phyloP scores from a whole-genome alignment of 1,140 invertebrate species.

The Orchesella cincta region DNA sequence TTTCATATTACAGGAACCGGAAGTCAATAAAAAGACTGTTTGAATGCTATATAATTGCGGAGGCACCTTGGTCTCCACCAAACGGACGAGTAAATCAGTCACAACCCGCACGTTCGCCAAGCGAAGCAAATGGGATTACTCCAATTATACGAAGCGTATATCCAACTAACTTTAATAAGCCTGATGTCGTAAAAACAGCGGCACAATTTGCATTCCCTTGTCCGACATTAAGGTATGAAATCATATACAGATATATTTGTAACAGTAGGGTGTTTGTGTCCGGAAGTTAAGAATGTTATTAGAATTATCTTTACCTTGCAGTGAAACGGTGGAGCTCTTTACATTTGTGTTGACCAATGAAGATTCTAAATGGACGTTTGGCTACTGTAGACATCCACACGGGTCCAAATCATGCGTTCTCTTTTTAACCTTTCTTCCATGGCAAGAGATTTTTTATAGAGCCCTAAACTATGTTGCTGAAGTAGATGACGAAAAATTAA shows the following conservation, averaged over 20 bases:
- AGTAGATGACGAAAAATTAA: conserved; percentile 59
- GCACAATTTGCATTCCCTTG: conserved; percentile 84
- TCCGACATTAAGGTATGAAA: conserved; percentile 75
- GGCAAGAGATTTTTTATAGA: conserved; percentile 92
- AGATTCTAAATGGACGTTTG: conserved; percentile 94
- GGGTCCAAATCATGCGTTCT: conserved; percentile 75
- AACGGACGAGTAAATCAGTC: neutral
- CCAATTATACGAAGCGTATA: conserved; percentile 55
- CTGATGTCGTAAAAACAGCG: conserved; percentile 75
- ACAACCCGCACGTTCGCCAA: neutral
- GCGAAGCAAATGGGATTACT: neutral
- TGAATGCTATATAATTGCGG: conserved; percentile 40
- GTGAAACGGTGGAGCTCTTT: conserved; percentile 75
- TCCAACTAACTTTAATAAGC: conserved; percentile 71
- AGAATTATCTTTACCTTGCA: conserved; percentile 56
- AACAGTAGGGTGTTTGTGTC: conserved; percentile 40
- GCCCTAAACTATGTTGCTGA: conserved; percentile 63
- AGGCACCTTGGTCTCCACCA: conserved; percentile 31
- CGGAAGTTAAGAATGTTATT: conserved; percentile 20
- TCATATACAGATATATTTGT: no score
- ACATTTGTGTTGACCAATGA: conserved; percentile 91
- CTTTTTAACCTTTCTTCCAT: conserved; percentile 82
- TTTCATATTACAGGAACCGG: conserved; percentile 19
- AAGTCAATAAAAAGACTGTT: conserved; percentile 41
- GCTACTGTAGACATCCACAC: conserved; percentile 89